A percentile compares a stretch with the other conserved stretches of the same genome.
Evolutionary conservation across 2,888 invertebrate genomes (phyloP).

Genomic region (Lepetodrilus schrolli): DNA sequence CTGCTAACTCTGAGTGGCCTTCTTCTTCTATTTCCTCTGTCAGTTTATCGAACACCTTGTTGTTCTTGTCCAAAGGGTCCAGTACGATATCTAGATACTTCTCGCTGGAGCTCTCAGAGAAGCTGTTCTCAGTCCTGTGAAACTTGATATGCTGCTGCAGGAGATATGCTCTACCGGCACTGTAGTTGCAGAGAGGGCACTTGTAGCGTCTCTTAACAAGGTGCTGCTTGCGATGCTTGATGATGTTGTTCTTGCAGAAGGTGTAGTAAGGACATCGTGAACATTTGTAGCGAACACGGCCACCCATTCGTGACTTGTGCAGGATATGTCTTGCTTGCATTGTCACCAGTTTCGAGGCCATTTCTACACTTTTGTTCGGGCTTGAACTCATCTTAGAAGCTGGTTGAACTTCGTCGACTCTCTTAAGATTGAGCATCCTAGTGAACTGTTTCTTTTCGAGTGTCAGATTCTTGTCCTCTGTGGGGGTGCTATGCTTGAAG

Average conservation of each 20-base stretch:
- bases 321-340: constrained; percentile 28
- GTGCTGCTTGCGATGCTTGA: constrained; percentile 64
- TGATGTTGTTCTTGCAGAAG: constrained; percentile 56
- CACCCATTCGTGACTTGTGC: constrained; percentile 32
- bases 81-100: constrained; percentile 55
- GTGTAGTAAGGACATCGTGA: constrained; percentile 60
- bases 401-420: neutral
- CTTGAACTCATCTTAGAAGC: neutral
- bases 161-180: constrained; percentile 53
- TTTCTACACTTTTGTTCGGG: neutral
- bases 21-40: constrained; percentile 37
- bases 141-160: constrained; percentile 61
- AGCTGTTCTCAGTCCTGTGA: constrained; percentile 45
- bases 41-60: constrained; percentile 40
- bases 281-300: constrained; percentile 58
- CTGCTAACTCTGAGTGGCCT: constrained; percentile 38
- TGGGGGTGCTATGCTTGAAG: no score
- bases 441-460: constrained; percentile 27
- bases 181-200: constrained; percentile 63
- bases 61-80: constrained; percentile 46
- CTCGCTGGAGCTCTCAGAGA: constrained; percentile 34
- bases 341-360: constrained; percentile 24
- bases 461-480: neutral
- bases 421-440: constrained; percentile 24
- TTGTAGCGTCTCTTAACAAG: constrained; percentile 54